phyloP scores from a whole-genome alignment of 2,113 vertebrate species.

The Mionectes macconnelli region DNA sequence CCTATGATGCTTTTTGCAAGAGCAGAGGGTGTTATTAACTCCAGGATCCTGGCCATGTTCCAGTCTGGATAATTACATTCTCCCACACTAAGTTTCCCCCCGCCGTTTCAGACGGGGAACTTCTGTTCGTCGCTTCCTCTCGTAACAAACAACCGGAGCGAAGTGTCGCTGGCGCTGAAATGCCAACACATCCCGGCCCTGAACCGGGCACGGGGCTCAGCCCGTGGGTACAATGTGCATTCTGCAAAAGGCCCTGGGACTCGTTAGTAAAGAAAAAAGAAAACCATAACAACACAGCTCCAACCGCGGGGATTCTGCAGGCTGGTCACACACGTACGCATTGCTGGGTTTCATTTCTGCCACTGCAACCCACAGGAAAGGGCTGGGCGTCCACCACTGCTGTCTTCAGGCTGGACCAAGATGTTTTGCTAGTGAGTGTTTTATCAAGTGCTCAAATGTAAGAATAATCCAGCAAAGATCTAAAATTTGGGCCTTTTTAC shows the following conservation, averaged over 20 bases:
- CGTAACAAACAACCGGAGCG: slow-evolving; percentile 7
- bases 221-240: background rate
- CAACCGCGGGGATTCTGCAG: background rate
- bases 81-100: slow-evolving; percentile 47
- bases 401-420: background rate
- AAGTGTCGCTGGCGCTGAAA: background rate
- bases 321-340: background rate
- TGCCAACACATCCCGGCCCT: background rate
- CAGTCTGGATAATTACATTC: slow-evolving; percentile 67
- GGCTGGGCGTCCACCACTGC: background rate
- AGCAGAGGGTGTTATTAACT: slow-evolving; percentile 47
- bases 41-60: slow-evolving; percentile 35
- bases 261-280: background rate
- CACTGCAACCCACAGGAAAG: background rate
- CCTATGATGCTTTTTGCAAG: slow-evolving; percentile 37
- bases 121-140: slow-evolving; percentile 49
- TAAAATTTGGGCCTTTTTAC: background rate
- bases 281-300: background rate
- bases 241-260: slow-evolving; percentile 44
- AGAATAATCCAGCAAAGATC: background rate
- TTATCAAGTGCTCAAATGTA: background rate
- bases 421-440: background rate
- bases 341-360: background rate
- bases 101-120: slow-evolving; percentile 24
- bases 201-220: background rate